Conservation (phyloP, 2,888 invertebrate species). For the Ophioninae sp. region DNA sequence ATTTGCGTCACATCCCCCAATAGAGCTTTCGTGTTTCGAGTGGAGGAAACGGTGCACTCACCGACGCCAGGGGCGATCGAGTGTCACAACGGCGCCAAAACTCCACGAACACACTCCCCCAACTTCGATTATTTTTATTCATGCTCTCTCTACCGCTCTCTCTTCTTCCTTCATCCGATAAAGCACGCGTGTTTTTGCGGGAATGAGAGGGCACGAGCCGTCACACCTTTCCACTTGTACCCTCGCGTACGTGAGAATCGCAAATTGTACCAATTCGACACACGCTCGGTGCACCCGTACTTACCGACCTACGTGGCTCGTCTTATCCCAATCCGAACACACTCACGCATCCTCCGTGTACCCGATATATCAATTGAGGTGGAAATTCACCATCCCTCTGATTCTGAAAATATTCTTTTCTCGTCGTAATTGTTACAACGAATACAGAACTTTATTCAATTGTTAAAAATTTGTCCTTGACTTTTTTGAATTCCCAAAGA, state of each 20-base stretch:
- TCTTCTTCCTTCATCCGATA: not conserved
- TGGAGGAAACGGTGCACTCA: slow-evolving; percentile 48
- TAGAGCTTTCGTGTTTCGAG: slow-evolving; percentile 60
- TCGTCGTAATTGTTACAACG: no score
- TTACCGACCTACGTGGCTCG: not conserved
- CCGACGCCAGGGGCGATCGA: slow-evolving; percentile 39
- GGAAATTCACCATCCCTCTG: not conserved
- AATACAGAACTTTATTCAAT: no score
- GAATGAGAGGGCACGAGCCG: slow-evolving; percentile 29
- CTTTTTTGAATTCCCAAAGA: no score
- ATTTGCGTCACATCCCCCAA: slow-evolving; percentile 75
- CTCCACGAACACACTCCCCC: slow-evolving; percentile 30
- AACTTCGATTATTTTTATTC: slow-evolving; percentile 25
- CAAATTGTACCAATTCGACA: slow-evolving; percentile 61
- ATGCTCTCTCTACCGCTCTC: not conserved
- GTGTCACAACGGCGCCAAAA: slow-evolving; percentile 43
- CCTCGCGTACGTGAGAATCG: slow-evolving; percentile 55
- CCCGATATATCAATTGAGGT: not conserved
- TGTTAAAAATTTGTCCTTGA: no score
- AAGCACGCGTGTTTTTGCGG: slow-evolving; percentile 38
- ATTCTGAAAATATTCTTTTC: no score
- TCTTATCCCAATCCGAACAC: slow-evolving; percentile 29
- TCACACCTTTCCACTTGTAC: slow-evolving; percentile 38
- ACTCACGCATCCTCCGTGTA: slow-evolving; percentile 9
- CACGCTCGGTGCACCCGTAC: slow-evolving; percentile 13